phyloP scores from a whole-genome alignment of 2,797 vertebrate genomes.

The Otus scops region DNA sequence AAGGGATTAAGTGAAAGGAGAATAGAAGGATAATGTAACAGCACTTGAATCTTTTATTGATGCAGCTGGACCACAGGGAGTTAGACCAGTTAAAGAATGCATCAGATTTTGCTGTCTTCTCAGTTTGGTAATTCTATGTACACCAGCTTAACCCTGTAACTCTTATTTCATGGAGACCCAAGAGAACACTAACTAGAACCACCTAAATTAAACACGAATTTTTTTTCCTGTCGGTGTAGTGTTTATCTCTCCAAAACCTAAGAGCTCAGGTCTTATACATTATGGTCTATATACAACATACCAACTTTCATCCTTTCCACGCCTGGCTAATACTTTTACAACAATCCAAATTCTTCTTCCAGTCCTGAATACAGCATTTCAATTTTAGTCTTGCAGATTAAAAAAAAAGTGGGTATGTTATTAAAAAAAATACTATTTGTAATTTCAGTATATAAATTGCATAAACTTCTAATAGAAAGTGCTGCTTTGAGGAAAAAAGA shows the following conservation, averaged over 20 bases:
- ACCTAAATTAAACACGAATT: background rate
- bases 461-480: background rate
- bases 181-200: background rate
- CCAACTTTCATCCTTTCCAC: background rate
- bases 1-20: background rate
- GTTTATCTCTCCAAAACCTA: background rate
- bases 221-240: too few relatives aligned
- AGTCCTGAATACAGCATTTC: background rate
- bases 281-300: background rate
- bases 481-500: background rate
- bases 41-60: background rate
- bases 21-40: background rate
- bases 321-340: background rate
- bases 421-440: background rate
- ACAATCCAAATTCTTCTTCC: background rate
- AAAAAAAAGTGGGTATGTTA: background rate
- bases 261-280: background rate
- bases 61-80: background rate
- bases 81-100: background rate
- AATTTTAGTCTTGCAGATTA: background rate
- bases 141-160: rapidly evolving
- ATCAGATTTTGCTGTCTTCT: background rate
- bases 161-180: background rate
- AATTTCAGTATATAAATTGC: background rate
- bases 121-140: background rate